Evolutionary conservation across 1,140 invertebrate genomes (phyloP).

Genomic region (Chironomus striatipennis): DNA sequence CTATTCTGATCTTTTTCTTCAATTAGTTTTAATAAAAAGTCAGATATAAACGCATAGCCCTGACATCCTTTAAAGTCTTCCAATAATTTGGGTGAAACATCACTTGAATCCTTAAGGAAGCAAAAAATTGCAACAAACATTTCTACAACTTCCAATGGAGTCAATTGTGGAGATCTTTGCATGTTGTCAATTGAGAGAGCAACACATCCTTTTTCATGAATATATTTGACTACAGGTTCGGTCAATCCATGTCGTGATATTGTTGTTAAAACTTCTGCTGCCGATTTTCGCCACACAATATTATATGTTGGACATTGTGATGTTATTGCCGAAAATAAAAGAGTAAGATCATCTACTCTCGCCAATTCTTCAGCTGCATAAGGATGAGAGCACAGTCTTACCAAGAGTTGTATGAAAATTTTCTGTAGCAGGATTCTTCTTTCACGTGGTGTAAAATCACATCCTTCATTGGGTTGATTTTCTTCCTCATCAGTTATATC

Average conservation of each 20-base stretch:
- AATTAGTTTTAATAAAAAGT: constrained; percentile 85
- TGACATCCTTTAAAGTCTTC: constrained; percentile 93
- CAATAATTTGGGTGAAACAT: constrained; percentile 85
- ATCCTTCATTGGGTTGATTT: constrained; percentile 58
- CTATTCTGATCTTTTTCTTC: constrained; percentile 53
- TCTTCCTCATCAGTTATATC: constrained; percentile 74
- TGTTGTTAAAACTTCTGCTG: constrained; percentile 92
- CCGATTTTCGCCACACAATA: constrained; percentile 92
- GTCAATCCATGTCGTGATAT: constrained; percentile 89
- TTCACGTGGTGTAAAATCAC: constrained; percentile 86
- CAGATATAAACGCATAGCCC: constrained; percentile 89
- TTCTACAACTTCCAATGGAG: constrained; percentile 91
- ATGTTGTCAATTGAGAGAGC: constrained; percentile 94
- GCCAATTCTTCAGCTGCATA: constrained; percentile 93
- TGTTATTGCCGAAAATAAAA: constrained; percentile 94
- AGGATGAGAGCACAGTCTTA: constrained; percentile 83
- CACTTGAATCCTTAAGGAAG: constrained; percentile 97
- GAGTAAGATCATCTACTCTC: constrained; percentile 88
- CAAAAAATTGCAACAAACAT: constrained; percentile 98
- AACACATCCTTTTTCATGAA: constrained; percentile 95
- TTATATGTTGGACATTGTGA: constrained; percentile 89
- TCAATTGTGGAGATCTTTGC: constrained; percentile 83
- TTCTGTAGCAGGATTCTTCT: constrained; percentile 88
- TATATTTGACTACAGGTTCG: constrained; percentile 87
- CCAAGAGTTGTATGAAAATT: constrained; percentile 94